Base-by-base conservation (phyloP, 2,113 vertebrate genomes). In the Numenius arquata region DNA sequence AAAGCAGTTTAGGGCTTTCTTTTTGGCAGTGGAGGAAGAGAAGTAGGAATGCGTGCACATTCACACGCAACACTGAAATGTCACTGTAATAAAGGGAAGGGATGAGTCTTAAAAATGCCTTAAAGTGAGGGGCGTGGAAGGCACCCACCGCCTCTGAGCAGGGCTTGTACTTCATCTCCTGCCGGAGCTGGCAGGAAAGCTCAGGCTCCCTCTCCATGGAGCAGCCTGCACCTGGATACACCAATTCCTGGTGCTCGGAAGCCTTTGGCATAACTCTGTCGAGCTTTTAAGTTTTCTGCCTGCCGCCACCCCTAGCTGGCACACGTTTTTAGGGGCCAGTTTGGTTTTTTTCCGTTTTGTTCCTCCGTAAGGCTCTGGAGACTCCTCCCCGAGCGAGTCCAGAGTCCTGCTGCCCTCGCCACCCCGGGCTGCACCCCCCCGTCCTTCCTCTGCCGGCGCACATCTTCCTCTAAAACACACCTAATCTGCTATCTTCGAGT, bases 1-100 rank as follows among this genome's bases (percentile, higher is more conserved):
- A 65, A 6, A 48, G 36, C 45, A 63, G 10, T 34, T 76, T 2
- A 15, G 58, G 21, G 40, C 16, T 52, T 47, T n/a, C 9, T 4
- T 65, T 45, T 7, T 0, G 30, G 25, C 50, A 23, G 38, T 0
- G 27, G 14, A 34, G 88, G 52, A 65, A 47, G 30, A 29, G 41
- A 48, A 40, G 38, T 5, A 52, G 4, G 41, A 38, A 25, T 0
- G 6, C 3, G 67, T 2, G 6, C 3, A 0, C 0, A 0, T 15
- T 9, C 11, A 4, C 3, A 38, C 20, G 59, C n/a, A 6, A 30
- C 1, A 0, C 21, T 5, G 63, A 59, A 34, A 5, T 11, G 48
- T 3, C 73, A 7, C 66, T 20, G 45, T 15, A 6, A 5, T 12
- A 30, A 53, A 76, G 22, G 48, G 40, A 45, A 61, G n/a, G 43